Base-by-base conservation (phyloP, 23 tunicate genomes). In the Clavelina lepadiformis region DNA sequence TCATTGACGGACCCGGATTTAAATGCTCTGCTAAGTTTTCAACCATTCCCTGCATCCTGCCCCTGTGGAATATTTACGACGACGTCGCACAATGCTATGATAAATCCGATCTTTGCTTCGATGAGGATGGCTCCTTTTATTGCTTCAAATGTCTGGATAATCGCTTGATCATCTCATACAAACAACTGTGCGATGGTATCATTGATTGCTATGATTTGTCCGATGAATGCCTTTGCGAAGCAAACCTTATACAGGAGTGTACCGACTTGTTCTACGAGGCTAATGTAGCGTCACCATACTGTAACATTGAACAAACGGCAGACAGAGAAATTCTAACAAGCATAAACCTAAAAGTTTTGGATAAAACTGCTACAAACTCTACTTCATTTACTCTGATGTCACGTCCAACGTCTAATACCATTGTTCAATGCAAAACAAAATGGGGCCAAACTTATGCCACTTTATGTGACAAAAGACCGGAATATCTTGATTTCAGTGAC, bases 171-270 rank as follows among this genome's bases (percentile, higher is more conserved):
- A 5, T 58, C 7, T 27, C 65, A 5, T 5, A 7, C 29, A 5
- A 29, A 28, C 65, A 58, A 28, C 20, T 58, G 20, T 58, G 65
- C n/a, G 65, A 58, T 20, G 35, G 35, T 5, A 28, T 58, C 8
- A 28, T 58, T 5, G 36, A 58, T 58, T 58, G 65, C n/a, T 29
- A 4, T 6, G 65, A 58, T 28, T 19, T 29, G 19, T 58, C 65
- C 31, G 65, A 58, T 28, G 65, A 58, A 29, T 58, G 65, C 31
- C n/a, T 58, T 4, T 58, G 65, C 22, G 18, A 15, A 28, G 31
- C 4, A 36, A 58, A 58, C 22, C n/a, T 58, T 25, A 4, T 6
- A 4, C 8, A 26, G 6, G 7, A 28, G 11, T 58, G 65, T 28
- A 27, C 29, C 8, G 35, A 26, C 7, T 23, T n/a, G 7, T 58